Conservation (phyloP, 2,797 vertebrate species). For the Threskiornis aethiopicus region DNA sequence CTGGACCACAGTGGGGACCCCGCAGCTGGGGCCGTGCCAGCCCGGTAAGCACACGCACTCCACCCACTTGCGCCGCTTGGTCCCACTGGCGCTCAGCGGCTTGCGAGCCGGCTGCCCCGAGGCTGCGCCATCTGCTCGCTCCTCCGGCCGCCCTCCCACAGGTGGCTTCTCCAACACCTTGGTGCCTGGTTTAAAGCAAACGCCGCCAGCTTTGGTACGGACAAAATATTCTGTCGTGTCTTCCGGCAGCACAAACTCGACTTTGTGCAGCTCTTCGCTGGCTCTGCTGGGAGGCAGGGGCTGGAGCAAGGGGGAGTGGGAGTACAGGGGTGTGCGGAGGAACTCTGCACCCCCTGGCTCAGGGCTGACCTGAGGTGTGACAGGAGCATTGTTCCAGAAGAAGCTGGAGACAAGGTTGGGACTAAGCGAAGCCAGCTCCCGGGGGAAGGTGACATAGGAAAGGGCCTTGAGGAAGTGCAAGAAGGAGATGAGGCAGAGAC, state of each 20-base stretch:
- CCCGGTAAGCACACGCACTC: constrained; percentile 93
- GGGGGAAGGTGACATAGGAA: constrained; percentile 94
- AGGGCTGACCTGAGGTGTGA: constrained; percentile 84
- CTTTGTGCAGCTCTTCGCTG: constrained; percentile 80
- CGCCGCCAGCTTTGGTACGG: constrained; percentile 89
- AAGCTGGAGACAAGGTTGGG: constrained; percentile 97
- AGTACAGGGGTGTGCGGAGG: constrained; percentile 77
- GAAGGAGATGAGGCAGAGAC: constrained; percentile 98
- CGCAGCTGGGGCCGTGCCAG: constrained; percentile 97
- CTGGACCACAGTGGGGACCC: constrained; percentile 95
- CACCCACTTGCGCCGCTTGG: constrained; percentile 82
- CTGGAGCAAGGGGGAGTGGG: constrained; percentile 77
- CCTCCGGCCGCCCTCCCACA: constrained; percentile 56
- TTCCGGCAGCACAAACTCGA: constrained; percentile 80
- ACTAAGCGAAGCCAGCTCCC: constrained; percentile 93
- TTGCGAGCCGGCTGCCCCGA: constrained; percentile 48
- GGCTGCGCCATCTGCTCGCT: not conserved
- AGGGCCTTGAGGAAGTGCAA: constrained; percentile 99
- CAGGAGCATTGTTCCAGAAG: constrained; percentile 88
- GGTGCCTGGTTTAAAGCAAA: constrained; percentile 92
- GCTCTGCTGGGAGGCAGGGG: constrained; percentile 74
- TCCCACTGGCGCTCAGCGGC: not conserved
- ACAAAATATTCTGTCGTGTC: constrained; percentile 88
- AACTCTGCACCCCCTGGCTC: constrained; percentile 82
- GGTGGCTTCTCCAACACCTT: constrained; percentile 81